Conservation (phyloP, 2,888 invertebrate genomes). For the Strigamia transsilvanica region DNA sequence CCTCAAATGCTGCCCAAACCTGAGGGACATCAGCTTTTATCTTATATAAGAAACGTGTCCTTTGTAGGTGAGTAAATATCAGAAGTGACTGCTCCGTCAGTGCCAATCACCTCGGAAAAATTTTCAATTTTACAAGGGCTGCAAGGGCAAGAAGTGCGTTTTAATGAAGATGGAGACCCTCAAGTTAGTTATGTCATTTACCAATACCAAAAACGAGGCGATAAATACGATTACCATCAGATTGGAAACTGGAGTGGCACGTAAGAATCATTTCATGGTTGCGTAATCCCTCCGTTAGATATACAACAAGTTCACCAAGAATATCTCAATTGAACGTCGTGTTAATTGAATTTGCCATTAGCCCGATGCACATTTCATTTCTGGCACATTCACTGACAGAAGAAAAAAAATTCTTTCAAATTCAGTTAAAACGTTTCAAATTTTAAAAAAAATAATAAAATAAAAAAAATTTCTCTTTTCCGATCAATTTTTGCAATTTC, state of each 20-base stretch:
- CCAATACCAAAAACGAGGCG: conserved; percentile 69
- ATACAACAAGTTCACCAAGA: no score
- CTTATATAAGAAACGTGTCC: conserved; percentile 72
- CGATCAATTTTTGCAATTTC: not conserved
- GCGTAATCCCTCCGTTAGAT: not conserved
- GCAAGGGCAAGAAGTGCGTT: conserved; percentile 68
- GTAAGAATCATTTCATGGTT: conserved; percentile 57
- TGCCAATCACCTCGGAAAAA: not conserved
- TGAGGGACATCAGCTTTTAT: conserved; percentile 70
- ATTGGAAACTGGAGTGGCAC: conserved; percentile 71
- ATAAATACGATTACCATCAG: conserved; percentile 69
- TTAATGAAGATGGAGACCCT: conserved; percentile 75
- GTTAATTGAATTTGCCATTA: no score
- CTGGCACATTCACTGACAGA: no score
- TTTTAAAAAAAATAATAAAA: no score
- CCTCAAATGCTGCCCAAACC: conserved; percentile 67
- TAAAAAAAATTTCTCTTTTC: no score
- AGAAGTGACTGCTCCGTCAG: not conserved
- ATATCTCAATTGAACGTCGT: no score
- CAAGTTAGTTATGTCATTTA: conserved; percentile 76
- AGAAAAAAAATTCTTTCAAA: no score
- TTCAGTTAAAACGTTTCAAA: no score
- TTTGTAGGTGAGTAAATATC: conserved; percentile 66
- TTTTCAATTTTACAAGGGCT: conserved; percentile 63
- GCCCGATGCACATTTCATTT: no score